Evolutionary conservation across 2,113 vertebrate species (phyloP).

Genomic region (Leiothrix lutea): DNA sequence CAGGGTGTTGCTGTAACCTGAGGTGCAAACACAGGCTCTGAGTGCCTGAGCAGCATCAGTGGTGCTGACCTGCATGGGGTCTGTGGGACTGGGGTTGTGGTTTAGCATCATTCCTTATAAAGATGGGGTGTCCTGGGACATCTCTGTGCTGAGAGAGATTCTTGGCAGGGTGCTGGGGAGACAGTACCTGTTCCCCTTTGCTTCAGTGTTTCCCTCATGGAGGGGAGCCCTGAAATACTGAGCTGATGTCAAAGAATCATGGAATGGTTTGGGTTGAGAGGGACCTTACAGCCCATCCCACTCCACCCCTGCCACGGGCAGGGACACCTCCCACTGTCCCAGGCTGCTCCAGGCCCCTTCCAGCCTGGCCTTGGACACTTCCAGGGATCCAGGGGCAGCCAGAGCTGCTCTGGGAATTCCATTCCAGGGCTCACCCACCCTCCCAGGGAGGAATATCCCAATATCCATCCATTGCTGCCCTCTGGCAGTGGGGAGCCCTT

Average conservation of each 20-base stretch:
- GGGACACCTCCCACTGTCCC: neutral
- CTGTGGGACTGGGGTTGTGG: neutral
- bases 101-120: neutral
- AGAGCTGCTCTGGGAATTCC: neutral
- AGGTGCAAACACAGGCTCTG: neutral
- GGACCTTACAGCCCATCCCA: neutral
- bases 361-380: neutral
- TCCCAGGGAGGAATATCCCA: neutral
- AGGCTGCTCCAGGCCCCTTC: accelerated
- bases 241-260: neutral
- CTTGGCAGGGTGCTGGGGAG: neutral
- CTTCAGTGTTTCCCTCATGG: accelerated
- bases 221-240: accelerated
- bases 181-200: neutral
- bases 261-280: neutral
- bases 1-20: neutral
- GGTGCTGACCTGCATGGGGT: neutral
- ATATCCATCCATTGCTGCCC: neutral
- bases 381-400: neutral
- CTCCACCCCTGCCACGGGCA: neutral
- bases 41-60: neutral
- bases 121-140: neutral
- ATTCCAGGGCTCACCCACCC: neutral
- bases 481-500: neutral
- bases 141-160: neutral